Evolutionary conservation across 2,888 invertebrate species (phyloP).

Genomic region (Galerucella pusilla): DNA sequence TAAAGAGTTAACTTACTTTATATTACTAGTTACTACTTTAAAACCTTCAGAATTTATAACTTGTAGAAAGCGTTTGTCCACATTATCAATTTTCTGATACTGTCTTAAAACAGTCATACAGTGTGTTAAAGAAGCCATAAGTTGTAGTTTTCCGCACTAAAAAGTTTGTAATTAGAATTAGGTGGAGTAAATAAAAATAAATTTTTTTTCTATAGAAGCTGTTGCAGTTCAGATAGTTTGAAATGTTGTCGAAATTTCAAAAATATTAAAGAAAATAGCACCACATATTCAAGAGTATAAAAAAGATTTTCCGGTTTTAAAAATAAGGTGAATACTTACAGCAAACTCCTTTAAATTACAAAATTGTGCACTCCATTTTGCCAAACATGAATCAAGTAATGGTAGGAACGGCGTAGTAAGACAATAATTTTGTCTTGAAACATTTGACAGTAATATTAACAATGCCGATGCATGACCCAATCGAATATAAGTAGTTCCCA

Average conservation of each 20-base stretch:
- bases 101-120: slow-evolving; percentile 48
- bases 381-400: slow-evolving; percentile 60
- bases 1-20: slow-evolving; percentile 53
- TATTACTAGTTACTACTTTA: slow-evolving; percentile 63
- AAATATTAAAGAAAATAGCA: too few species aligned
- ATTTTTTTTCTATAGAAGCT: too few species aligned
- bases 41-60: slow-evolving; percentile 67
- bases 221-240: too few species aligned
- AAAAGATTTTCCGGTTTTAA: neutral
- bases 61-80: slow-evolving; percentile 51
- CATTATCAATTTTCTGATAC: slow-evolving; percentile 43
- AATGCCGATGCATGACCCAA: slow-evolving; percentile 70
- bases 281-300: too few species aligned
- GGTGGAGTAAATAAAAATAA: neutral
- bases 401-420: slow-evolving; percentile 47
- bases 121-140: slow-evolving; percentile 57
- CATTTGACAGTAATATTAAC: slow-evolving; percentile 46
- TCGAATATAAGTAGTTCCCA: slow-evolving; percentile 66
- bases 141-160: slow-evolving; percentile 63
- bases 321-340: slow-evolving; percentile 51
- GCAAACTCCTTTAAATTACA: slow-evolving; percentile 62
- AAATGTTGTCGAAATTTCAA: too few species aligned
- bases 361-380: slow-evolving; percentile 68
- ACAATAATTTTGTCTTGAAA: slow-evolving; percentile 41
- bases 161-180: slow-evolving; percentile 42